A percentile compares a stretch with the other conserved stretches of the same genome.
These are phyloP conservation scores for Ferdinandea cuprea DNA, from an alignment of 2,888 invertebrate species.

Conservation along the genomic window DNA sequence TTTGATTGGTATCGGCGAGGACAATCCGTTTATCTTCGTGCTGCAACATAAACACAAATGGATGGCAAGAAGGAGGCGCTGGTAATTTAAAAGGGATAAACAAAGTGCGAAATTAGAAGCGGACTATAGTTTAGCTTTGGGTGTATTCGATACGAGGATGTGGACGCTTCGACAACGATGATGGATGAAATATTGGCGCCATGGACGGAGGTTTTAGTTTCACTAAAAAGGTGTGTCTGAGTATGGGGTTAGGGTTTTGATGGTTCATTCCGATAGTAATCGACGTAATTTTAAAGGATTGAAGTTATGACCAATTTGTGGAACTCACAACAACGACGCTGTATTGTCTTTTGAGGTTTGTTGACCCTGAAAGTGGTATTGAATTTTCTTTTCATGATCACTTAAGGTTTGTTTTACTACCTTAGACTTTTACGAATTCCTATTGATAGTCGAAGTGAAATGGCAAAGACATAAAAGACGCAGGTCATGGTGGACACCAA, in stretches of 20 bases:
- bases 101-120: conserved; percentile 56
- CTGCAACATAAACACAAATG: conserved; percentile 12
- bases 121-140: conserved; percentile 5
- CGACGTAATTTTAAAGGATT: conserved; percentile 50
- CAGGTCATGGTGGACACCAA: neutral
- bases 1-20: conserved; percentile 67
- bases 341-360: conserved; percentile 16
- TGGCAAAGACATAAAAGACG: neutral
- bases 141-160: neutral
- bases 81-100: conserved; percentile 18
- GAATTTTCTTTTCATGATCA: conserved; percentile 24
- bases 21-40: conserved; percentile 66
- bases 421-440: neutral
- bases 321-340: neutral
- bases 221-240: conserved; percentile 42
- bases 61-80: conserved; percentile 8
- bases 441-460: neutral
- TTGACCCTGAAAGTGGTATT: conserved; percentile 43
- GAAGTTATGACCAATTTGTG: conserved; percentile 41
- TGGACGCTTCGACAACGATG: conserved; percentile 20
- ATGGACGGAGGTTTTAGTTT: conserved; percentile 2
- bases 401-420: conserved; percentile 5
- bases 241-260: conserved; percentile 9
- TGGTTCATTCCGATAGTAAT: conserved; percentile 50
- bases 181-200: conserved; percentile 60